Evolutionary conservation across 2,888 invertebrate genomes (phyloP), one percentile per base, ranked within the genome.

Genomic region (Stramonita haemastoma): DNA sequence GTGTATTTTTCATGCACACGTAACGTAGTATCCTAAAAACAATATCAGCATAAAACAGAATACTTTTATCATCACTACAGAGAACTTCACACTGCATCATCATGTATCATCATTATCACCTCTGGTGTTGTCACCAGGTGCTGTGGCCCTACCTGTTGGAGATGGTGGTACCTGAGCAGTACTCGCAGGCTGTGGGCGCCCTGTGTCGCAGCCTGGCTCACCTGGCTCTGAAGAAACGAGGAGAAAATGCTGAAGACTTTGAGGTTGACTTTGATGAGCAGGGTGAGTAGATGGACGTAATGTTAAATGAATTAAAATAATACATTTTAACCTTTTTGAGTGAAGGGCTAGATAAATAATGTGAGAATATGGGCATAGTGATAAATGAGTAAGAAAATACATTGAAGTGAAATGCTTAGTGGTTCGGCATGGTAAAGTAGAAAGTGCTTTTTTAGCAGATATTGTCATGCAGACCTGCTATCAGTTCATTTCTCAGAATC

Each of bases 121-220:
- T 60, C n/a, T 60, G 60, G 15, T 19, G 13, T 60, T 60, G 32
- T 32, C 13, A 11, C 1, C 91, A 96, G 96, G 97, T 98, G 86
- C 96, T 99, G 77, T 98, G 98, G 97, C 97, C 97, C 84, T 97
- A 98, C 92, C 96, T 98, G n/a, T 96, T 98, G 26, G 97, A 97
- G 93, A 97, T 97, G 93, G 96, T 98, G 60, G 97, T 98, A 32
- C 96, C 97, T 32, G 97, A 97, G 90, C 97, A 97, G 89, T 98
- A 98, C 94, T 97, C 97, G 0, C 97, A 97, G 46, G 97, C 98
- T 0, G 97, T 97, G 93, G 97, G 97, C 0, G 97, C 97, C 87
- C 95, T 98, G 77, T 97, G 97, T 89, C 93, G 94, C 90, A 94
- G 94, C 91, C 91, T 96, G 81, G 94, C 95, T 83, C 93, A 94